These are phyloP conservation scores for Takifugu ocellatus DNA, from an alignment of 2,797 vertebrate species.

Conservation along the genomic window DNA sequence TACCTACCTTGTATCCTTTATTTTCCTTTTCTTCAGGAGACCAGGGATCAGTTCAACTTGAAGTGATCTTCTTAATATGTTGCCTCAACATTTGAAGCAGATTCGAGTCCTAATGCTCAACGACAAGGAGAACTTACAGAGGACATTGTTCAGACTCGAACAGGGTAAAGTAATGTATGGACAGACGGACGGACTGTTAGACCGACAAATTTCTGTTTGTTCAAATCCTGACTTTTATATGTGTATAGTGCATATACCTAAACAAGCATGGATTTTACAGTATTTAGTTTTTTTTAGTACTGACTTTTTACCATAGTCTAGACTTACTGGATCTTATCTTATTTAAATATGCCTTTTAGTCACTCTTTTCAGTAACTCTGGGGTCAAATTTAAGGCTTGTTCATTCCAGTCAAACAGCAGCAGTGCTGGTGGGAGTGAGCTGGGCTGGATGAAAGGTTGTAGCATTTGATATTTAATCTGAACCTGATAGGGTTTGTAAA, in stretches of 20 bases:
- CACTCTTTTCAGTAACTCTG: too few species aligned
- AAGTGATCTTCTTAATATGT: conserved; percentile 72
- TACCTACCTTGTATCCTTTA: not conserved
- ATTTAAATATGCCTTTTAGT: too few species aligned
- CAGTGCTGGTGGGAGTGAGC: not conserved
- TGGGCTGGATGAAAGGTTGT: conserved; percentile 7
- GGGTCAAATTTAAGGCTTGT: not conserved
- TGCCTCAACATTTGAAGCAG: conserved; percentile 79
- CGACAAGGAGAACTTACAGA: conserved; percentile 88
- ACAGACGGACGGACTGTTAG: too few species aligned
- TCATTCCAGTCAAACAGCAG: not conserved
- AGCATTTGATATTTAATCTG: conserved; percentile 53
- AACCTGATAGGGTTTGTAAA: conserved; percentile 37
- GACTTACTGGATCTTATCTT: too few species aligned
- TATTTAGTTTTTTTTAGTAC: too few species aligned
- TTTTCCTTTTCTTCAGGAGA: conserved; percentile 42
- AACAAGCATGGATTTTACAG: too few species aligned
- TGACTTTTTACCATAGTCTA: too few species aligned
- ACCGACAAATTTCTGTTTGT: not conserved
- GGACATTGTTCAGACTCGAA: conserved; percentile 90
- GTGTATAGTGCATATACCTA: too few species aligned
- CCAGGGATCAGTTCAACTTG: not conserved
- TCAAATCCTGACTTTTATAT: too few species aligned
- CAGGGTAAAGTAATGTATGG: conserved; percentile 77
- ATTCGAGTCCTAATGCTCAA: conserved; percentile 84